phyloP scores from a whole-genome alignment of 92 coral and sea anemone genomes.

The Heteractis magnifica region DNA sequence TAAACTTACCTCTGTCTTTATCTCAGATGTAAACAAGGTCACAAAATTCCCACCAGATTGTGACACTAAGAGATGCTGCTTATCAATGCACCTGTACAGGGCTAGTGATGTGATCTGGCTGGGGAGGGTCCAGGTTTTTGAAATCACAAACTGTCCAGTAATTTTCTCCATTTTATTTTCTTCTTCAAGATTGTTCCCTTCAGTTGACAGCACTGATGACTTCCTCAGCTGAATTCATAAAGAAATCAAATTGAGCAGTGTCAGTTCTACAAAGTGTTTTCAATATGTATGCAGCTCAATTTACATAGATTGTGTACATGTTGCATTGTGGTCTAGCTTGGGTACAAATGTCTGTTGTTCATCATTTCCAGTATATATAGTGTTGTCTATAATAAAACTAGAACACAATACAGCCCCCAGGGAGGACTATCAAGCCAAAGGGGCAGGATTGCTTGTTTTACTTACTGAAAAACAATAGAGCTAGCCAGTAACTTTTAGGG shows the following conservation, averaged over 20 bases:
- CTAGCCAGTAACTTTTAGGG: no score
- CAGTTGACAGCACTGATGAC: not conserved
- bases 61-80: constrained; percentile 78
- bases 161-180: not conserved
- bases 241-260: not conserved
- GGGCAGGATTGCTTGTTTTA: no score
- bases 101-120: constrained; percentile 86
- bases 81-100: constrained; percentile 49
- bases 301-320: no score
- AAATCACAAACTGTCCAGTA: constrained; percentile 42
- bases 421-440: no score
- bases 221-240: not conserved
- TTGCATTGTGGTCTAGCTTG: no score
- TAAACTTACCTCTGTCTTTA: constrained; percentile 34
- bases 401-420: no score
- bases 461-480: no score
- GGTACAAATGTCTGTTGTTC: no score
- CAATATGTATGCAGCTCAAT: no score
- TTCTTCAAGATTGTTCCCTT: not conserved
- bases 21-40: constrained; percentile 59
- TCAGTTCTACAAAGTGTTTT: not conserved
- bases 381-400: no score
- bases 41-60: constrained; percentile 91
- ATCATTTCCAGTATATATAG: no score
- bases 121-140: constrained; percentile 64